These are phyloP conservation scores for Tetheella fluctuosa DNA, from an alignment of 2,888 invertebrate genomes.

Conservation along the genomic window DNA sequence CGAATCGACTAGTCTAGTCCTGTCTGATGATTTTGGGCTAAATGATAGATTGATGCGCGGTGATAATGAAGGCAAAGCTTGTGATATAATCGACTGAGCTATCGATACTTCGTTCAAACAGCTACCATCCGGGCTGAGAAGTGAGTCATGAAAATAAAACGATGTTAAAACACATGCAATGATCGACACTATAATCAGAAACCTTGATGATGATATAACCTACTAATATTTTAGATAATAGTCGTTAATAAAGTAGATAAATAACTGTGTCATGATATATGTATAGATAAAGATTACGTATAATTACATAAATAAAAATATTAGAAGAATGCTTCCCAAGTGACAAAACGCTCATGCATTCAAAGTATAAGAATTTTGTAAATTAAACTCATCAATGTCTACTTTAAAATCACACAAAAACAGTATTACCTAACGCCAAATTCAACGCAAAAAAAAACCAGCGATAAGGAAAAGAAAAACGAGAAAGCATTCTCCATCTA, in stretches of 20 bases:
- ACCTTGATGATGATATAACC: slow-evolving; percentile 3
- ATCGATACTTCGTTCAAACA: slow-evolving; percentile 81
- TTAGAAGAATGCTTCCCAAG: slow-evolving; percentile 80
- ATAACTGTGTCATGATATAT: slow-evolving; percentile 18
- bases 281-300: slow-evolving; percentile 29
- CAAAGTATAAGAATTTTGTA: slow-evolving; percentile 38
- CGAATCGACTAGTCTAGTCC: slow-evolving; percentile 74
- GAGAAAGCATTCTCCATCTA: slow-evolving; percentile 81
- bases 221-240: slow-evolving; percentile 11
- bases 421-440: slow-evolving; percentile 37
- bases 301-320: slow-evolving; percentile 28
- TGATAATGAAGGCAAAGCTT: slow-evolving; percentile 80
- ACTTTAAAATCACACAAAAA: slow-evolving; percentile 35
- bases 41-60: slow-evolving; percentile 74
- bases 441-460: slow-evolving; percentile 35
- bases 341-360: slow-evolving; percentile 48
- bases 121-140: slow-evolving; percentile 79
- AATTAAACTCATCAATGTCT: slow-evolving; percentile 33
- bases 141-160: slow-evolving; percentile 27
- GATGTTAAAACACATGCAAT: slow-evolving; percentile 50
- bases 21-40: slow-evolving; percentile 75
- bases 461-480: slow-evolving; percentile 48
- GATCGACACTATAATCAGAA: slow-evolving; percentile 17
- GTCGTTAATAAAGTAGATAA: slow-evolving; percentile 28
- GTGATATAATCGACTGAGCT: slow-evolving; percentile 82